These are phyloP conservation scores for Cosmorhoe ocellata DNA, from an alignment of 2,888 invertebrate genomes.

Conservation along the genomic window DNA sequence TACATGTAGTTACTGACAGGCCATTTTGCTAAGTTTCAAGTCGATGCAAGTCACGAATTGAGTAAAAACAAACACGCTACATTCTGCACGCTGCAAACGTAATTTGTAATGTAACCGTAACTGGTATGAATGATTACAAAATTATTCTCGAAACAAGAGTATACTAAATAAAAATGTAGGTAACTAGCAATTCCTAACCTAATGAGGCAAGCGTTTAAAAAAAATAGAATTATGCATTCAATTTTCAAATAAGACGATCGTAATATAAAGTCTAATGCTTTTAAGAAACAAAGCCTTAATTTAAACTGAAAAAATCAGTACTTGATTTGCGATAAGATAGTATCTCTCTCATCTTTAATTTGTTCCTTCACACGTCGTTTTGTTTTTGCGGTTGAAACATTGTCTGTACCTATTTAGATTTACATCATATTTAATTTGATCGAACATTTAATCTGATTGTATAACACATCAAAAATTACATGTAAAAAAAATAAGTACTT, in stretches of 20 bases:
- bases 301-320: constrained; percentile 5
- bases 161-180: too few relatives aligned
- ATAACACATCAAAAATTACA: neutral
- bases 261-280: neutral
- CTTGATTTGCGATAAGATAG: constrained; percentile 14
- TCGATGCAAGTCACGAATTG: constrained; percentile 15
- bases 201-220: too few relatives aligned
- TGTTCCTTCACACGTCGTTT: constrained; percentile 28
- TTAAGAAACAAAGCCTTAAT: neutral
- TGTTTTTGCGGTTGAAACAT: constrained; percentile 26
- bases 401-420: constrained; percentile 12
- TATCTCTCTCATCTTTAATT: constrained; percentile 33
- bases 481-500: too few relatives aligned
- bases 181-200: too few relatives aligned
- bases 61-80: constrained; percentile 22
- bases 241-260: too few relatives aligned
- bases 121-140: neutral
- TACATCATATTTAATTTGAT: constrained; percentile 19
- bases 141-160: neutral
- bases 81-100: constrained; percentile 16
- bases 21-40: constrained; percentile 1
- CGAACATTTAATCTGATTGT: neutral
- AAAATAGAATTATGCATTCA: too few relatives aligned
- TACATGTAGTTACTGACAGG: neutral
- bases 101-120: constrained; percentile 2